These are phyloP conservation scores for Neolamprologus tretocephalus DNA, from an alignment of 2,113 vertebrate species.

Conservation along the genomic window DNA sequence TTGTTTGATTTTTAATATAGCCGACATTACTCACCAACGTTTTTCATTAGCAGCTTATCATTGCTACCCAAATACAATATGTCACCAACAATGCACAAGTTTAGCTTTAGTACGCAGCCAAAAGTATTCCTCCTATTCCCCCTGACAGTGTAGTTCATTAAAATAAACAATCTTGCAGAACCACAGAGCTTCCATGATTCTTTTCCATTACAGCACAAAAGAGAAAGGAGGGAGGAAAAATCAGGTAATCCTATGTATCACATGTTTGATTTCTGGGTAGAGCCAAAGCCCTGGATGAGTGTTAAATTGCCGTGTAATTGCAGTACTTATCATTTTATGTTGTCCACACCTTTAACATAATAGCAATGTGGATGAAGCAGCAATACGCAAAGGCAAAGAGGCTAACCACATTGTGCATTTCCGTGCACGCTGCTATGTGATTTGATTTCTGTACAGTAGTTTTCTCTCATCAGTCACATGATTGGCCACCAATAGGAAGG, in stretches of 20 bases:
- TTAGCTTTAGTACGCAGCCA: neutral
- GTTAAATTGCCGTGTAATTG: neutral
- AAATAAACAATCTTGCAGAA: neutral
- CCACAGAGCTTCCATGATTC: neutral
- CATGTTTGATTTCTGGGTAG: neutral
- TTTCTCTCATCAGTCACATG: neutral
- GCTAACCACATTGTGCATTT: neutral
- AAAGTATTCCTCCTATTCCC: neutral
- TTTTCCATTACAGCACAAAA: neutral
- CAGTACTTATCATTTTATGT: neutral
- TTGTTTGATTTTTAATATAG: constrained; percentile 50
- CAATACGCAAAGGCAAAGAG: neutral
- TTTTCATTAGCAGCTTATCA: constrained; percentile 38
- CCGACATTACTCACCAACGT: neutral
- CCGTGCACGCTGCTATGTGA: neutral
- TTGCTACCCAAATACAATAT: constrained; percentile 1
- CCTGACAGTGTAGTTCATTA: neutral
- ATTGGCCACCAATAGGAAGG: neutral
- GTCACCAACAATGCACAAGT: neutral
- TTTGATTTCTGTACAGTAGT: neutral
- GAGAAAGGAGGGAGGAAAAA: neutral
- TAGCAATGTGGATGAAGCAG: neutral
- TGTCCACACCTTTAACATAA: neutral
- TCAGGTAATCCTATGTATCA: neutral
- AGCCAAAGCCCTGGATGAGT: neutral